Evolutionary conservation across 2,888 invertebrate genomes (phyloP), one percentile per base, ranked within the genome.

Genomic region (Andrena trimmerana): DNA sequence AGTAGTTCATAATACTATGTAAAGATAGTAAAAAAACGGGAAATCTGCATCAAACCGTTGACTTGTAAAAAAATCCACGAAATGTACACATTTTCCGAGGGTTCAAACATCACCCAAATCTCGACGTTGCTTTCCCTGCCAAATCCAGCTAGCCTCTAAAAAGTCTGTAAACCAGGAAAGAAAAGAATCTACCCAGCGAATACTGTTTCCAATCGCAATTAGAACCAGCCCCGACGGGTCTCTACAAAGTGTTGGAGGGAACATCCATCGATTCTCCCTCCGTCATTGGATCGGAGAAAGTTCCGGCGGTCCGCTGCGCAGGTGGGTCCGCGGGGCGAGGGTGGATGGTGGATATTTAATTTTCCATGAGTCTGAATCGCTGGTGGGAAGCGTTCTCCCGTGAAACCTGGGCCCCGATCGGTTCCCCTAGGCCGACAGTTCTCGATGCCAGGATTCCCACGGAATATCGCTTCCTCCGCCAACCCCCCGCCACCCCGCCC

Each of bases 261-360:
- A 57, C 20, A 6, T 20, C 24, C 24, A 13, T 48, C 59, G 48
- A 50, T 74, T 31, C 68, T 63, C 48, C 20, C 13, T 8, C 54
- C 33, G 7, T 31, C 27, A 29, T 6, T 16, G 66, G 54, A 66
- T 76, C 69, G 69, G 59, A 36, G 79, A 57, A 76, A 70, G 65
- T 77, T 80, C 50, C n/a, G 52, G 13, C 36, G 29, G 33, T 54
- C 50, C 6, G 29, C 13, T 13, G 33, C 24, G 20, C 0, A 10
- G n/a, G 48, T 29, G 8, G 29, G 8, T 10, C 20, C 13, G 27
- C 20, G 54, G 27, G n/a, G 27, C 29, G 48, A n/a, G 50, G 24
- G 10, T 29, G 16, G 66, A 60, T 29, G 8, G 48, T 42, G 81
- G 79, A 79, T 85, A 79, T 83, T 79, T 85, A 79, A 83, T 85